A percentile compares a stretch with the other conserved stretches of the same genome.
Conservation (phyloP, 2,113 vertebrate genomes). For the Pseudorhombus dupliciocellatus region DNA sequence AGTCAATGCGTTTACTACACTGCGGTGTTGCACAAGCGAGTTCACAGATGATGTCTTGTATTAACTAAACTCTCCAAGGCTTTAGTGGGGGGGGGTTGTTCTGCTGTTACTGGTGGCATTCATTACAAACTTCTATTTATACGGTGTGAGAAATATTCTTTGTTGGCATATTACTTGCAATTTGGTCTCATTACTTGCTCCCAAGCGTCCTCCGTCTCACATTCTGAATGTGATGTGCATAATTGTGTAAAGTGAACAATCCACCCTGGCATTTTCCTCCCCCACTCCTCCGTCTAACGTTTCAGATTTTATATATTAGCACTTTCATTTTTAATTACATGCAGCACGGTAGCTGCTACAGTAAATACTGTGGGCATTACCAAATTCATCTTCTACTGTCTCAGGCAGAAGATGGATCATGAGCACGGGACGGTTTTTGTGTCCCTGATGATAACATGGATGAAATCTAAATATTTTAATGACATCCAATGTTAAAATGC, state of each 20-base stretch:
- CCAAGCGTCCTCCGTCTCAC: slow-evolving; percentile 21
- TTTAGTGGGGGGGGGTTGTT: background rate
- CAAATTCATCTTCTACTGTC: background rate
- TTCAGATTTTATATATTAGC: slow-evolving; percentile 31
- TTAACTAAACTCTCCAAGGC: background rate
- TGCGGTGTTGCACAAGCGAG: background rate
- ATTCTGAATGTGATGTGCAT: slow-evolving; percentile 33
- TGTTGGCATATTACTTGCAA: slow-evolving; percentile 32
- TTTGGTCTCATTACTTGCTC: slow-evolving; percentile 32
- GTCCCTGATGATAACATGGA: no score
- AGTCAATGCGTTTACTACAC: slow-evolving; percentile 26
- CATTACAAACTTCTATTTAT: slow-evolving; percentile 5
- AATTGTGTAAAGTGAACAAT: slow-evolving; percentile 9
- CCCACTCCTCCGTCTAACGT: slow-evolving; percentile 20
- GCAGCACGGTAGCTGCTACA: background rate
- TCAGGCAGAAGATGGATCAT: background rate
- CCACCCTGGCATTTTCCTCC: slow-evolving; percentile 5
- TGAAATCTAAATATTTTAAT: no score
- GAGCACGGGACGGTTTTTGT: no score
- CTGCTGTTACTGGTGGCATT: background rate
- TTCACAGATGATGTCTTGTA: slow-evolving; percentile 1
- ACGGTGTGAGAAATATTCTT: slow-evolving; percentile 13
- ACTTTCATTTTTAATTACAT: slow-evolving; percentile 40
- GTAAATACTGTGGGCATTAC: slow-evolving; percentile 3
- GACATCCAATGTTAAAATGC: no score